phyloP scores from a whole-genome alignment of 2,797 vertebrate species.

The Lacerta bilineata region DNA sequence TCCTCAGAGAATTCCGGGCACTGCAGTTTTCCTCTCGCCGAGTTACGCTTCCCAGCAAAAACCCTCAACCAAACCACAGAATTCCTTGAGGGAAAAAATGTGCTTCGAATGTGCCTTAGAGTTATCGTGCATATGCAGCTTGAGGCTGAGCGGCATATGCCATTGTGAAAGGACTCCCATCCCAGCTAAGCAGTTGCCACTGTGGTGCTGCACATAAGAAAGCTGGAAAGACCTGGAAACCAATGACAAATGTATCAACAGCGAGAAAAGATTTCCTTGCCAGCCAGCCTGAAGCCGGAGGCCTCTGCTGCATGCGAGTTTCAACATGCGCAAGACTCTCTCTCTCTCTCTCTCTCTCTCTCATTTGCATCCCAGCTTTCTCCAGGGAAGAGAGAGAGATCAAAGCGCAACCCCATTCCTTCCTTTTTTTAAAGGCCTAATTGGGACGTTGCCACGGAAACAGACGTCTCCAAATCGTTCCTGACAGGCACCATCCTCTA shows the following conservation, averaged over 20 bases:
- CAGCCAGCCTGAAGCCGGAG: background rate
- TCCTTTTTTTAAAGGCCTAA: slow-evolving; percentile 22
- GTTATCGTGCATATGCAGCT: too few relatives aligned
- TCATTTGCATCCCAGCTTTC: slow-evolving; percentile 50
- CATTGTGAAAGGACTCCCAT: background rate
- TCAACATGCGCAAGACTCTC: background rate
- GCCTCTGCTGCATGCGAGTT: background rate
- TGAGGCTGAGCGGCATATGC: background rate
- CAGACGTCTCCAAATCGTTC: slow-evolving; percentile 10
- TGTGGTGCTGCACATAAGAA: background rate
- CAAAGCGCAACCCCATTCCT: slow-evolving; percentile 16
- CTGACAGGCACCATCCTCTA: slow-evolving; percentile 12
- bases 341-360: slow-evolving; percentile 69
- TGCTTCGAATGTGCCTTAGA: too few relatives aligned
- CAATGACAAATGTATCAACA: too few relatives aligned
- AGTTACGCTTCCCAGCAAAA: too few relatives aligned
- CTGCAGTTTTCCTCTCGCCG: too few relatives aligned
- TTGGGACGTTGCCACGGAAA: slow-evolving; percentile 33
- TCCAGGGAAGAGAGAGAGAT: slow-evolving; percentile 46
- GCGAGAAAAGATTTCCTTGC: background rate
- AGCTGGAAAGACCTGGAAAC: background rate
- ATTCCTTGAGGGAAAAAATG: too few relatives aligned
- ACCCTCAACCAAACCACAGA: too few relatives aligned
- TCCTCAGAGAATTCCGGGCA: too few relatives aligned
- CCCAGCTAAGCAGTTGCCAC: background rate